Base-by-base conservation (phyloP, 2,113 vertebrate species). In the Muntiacus muntjak region DNA sequence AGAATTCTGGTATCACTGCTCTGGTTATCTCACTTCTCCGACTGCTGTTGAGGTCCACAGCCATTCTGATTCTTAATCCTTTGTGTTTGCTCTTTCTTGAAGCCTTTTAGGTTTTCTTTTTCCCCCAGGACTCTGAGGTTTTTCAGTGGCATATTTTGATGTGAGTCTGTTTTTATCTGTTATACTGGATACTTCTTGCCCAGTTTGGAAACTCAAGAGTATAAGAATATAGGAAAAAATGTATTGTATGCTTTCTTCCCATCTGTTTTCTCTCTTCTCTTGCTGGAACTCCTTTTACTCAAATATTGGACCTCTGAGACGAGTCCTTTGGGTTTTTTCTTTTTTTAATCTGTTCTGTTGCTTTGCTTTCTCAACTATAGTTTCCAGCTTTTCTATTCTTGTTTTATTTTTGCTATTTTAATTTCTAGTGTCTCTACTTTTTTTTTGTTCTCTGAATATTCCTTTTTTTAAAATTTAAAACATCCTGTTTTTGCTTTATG, bases 181-280 rank as follows among this genome's bases (percentile, higher is more conserved):
- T 82, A 58, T 14, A n/a, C 71, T 67, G n/a, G 14, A 12, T 12
- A 57, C 30, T 74, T 10, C 17, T 60, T 90, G 19, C 16, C 26
- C 14, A 15, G 25, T 94, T 85, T 50, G n/a, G 54, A 76, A 88
- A 87, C n/a, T 76, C 76, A 55, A 55, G 54, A 57, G 55, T 67
- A 26, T 57, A 78, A 55, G 28, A 25, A 26, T 78, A 26, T 60
- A 43, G 50, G 47, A 54, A 45, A 54, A 89, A 10, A 54, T 71
- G 54, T 87, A 6, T 55, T 67, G 62, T 76, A n/a, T 78, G 58
- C 5, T 87, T 88, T 91, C 62, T 21, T 92, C 11, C 81, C 54
- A 45, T 93, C 64, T 96, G 52, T 97, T 93, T 93, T 96, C 82
- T 96, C 33, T 76, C 52, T 94, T 94, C 28, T 95, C 40, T 89